A percentile compares a stretch with the other conserved stretches of the same genome.
phyloP scores from a whole-genome alignment of 2,797 vertebrate genomes.

The Mus caroli region DNA sequence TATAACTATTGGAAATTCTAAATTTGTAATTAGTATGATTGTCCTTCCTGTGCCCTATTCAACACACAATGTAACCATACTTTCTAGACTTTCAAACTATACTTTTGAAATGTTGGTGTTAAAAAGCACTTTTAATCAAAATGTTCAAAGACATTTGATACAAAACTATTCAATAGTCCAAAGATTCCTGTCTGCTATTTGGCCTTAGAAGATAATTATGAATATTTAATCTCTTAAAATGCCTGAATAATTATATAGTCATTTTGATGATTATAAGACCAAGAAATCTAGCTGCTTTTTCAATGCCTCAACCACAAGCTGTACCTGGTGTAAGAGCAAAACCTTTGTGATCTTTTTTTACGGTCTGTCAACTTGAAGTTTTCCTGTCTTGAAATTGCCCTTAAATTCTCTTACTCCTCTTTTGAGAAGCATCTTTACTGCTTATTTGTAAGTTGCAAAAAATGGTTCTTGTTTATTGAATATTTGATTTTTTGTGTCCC shows the following conservation, averaged over 20 bases:
- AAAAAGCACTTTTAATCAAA: conserved; percentile 47
- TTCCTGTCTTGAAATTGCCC: neutral
- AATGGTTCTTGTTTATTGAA: neutral
- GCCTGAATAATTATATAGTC: neutral
- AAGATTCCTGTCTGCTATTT: neutral
- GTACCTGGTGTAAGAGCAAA: neutral
- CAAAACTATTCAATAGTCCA: neutral
- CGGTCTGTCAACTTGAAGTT: neutral
- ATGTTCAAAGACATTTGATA: neutral
- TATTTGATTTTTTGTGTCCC: neutral
- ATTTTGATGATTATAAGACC: neutral
- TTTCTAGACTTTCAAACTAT: neutral
- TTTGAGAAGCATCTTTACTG: neutral
- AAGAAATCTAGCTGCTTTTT: neutral
- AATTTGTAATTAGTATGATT: neutral
- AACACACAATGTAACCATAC: neutral
- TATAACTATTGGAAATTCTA: neutral
- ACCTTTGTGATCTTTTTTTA: neutral
- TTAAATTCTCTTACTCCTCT: neutral
- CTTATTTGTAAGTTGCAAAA: neutral
- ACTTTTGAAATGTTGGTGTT: neutral
- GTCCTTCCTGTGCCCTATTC: neutral
- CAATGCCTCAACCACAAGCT: neutral
- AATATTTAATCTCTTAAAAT: neutral
- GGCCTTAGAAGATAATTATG: neutral